These are phyloP conservation scores for Sinocyclocheilus grahami DNA, from an alignment of 2,113 vertebrate genomes.

Conservation along the genomic window DNA sequence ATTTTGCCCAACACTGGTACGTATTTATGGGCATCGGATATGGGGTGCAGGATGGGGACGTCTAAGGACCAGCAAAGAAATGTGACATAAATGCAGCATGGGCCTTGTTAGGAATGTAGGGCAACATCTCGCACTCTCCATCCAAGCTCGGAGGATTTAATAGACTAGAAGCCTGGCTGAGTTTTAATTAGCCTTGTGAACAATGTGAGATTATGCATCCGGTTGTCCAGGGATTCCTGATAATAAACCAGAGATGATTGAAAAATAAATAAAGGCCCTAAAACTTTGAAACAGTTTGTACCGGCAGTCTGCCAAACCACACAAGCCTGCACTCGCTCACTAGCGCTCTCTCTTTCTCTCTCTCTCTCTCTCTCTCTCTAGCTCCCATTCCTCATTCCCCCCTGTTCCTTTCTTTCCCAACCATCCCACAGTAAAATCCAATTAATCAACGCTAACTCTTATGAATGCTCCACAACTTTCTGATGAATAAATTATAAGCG, in stretches of 20 bases:
- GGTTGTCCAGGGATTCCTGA: slow-evolving; percentile 47
- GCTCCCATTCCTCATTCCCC: slow-evolving; percentile 26
- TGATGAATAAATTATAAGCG: slow-evolving; percentile 24
- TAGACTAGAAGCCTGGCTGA: slow-evolving; percentile 59
- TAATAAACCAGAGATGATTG: slow-evolving; percentile 56
- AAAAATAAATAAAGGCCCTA: slow-evolving; percentile 54
- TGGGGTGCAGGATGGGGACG: slow-evolving; percentile 3
- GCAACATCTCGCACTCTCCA: slow-evolving; percentile 46
- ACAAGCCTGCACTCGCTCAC: slow-evolving; percentile 3
- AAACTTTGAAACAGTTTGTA: slow-evolving; percentile 49
- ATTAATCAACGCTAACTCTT: slow-evolving; percentile 30
- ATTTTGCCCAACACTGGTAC: too few relatives aligned
- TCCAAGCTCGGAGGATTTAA: slow-evolving; percentile 61
- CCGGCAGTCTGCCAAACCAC: slow-evolving; percentile 67
- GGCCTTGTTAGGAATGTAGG: slow-evolving; percentile 38
- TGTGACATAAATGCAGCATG: slow-evolving; percentile 26
- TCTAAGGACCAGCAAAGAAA: slow-evolving; percentile 16
- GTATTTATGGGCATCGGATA: background rate
- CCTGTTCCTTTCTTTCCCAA: background rate
- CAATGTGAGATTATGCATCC: slow-evolving; percentile 68
- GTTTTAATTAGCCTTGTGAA: slow-evolving; percentile 68
- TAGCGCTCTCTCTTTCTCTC: background rate
- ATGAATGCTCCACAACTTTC: slow-evolving; percentile 36
- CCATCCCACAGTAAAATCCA: slow-evolving; percentile 35
- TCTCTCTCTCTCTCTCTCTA: background rate